Evolutionary conservation across 2,888 invertebrate species (phyloP).

Genomic region (Temnothorax rugatulus): DNA sequence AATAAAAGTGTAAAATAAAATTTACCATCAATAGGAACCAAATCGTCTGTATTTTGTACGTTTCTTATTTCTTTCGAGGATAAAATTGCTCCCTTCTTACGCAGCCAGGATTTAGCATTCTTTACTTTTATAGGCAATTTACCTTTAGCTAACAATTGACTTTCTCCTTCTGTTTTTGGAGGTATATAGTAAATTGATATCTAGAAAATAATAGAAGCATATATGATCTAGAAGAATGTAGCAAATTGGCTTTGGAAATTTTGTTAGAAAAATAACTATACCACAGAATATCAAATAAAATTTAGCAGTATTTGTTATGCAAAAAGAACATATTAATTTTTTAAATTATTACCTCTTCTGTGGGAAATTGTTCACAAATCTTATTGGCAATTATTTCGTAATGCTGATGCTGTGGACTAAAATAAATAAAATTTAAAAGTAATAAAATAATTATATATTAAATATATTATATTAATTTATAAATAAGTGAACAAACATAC

Average conservation of each 20-base stretch:
- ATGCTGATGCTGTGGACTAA: not conserved
- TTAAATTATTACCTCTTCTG: slow-evolving; percentile 10
- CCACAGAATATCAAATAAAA: not conserved
- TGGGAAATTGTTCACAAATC: not conserved
- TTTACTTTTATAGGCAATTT: not conserved
- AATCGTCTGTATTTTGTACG: not conserved
- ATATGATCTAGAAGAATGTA: not conserved
- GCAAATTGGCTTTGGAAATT: not conserved
- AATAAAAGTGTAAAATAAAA: not conserved
- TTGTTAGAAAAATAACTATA: not conserved
- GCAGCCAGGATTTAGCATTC: not conserved
- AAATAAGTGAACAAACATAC: slow-evolving; percentile 9
- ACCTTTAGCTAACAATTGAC: not conserved
- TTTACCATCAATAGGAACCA: not conserved
- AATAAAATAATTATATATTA: not conserved
- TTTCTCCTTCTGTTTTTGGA: slow-evolving; percentile 20
- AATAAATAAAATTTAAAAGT: slow-evolving; percentile 8
- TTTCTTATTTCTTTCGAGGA: not conserved
- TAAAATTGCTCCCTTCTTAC: not conserved
- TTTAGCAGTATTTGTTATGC: not conserved
- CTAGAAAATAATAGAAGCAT: slow-evolving; percentile 8
- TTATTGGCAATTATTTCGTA: not conserved
- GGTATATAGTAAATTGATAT: not conserved
- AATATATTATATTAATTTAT: not conserved
- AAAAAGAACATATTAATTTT: not conserved